Evolutionary conservation across 2,113 vertebrate genomes (phyloP), one percentile per base, ranked within the genome.

Genomic region (Tupaia tana): DNA sequence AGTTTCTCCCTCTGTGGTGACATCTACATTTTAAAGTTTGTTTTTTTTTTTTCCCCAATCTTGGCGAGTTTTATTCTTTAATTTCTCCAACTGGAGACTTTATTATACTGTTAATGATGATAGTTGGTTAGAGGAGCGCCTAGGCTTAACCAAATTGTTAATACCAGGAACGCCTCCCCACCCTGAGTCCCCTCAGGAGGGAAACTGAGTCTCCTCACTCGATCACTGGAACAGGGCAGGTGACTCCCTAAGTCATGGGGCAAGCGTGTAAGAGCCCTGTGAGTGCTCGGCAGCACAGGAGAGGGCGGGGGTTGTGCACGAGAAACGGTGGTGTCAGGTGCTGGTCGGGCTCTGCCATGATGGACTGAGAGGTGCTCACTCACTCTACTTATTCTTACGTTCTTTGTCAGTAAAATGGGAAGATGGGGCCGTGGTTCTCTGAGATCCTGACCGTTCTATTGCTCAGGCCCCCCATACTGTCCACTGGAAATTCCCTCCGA

Each of bases 41-140:
- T 82, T 29, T 88, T 43, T 43, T 43, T 43, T 43, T 43, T 43
- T 43, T 43, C 3, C 43, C 43, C n/a, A 43, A 71, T 93, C 70
- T 83, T 79, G 7, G 27, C 77, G 58, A 11, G 10, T 66, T 96
- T 96, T 61, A 79, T 92, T 82, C 20, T 64, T 89, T 91, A 79
- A 71, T 89, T 88, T 74, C 9, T 74, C 69, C 67, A 58, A 24
- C 24, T 81, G 31, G 19, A 8, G 54, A 34, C 7, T 69, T 95
- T 22, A 59, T 20, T 83, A 24, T 79, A 25, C 31, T 58, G 6
- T 78, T 80, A 71, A 56, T 73, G 71, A 34, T 89, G n/a, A 12
- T 27, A 9, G 58, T 87, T 59, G 34, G 54, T 86, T 75, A 89
- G 63, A 86, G 5, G 15, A 20, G 13, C 19, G 3, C 9, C 52